A percentile compares a stretch with the other conserved stretches of the same genome.
phyloP scores from a whole-genome alignment of 2,797 vertebrate species.

The Trichosurus vulpecula region DNA sequence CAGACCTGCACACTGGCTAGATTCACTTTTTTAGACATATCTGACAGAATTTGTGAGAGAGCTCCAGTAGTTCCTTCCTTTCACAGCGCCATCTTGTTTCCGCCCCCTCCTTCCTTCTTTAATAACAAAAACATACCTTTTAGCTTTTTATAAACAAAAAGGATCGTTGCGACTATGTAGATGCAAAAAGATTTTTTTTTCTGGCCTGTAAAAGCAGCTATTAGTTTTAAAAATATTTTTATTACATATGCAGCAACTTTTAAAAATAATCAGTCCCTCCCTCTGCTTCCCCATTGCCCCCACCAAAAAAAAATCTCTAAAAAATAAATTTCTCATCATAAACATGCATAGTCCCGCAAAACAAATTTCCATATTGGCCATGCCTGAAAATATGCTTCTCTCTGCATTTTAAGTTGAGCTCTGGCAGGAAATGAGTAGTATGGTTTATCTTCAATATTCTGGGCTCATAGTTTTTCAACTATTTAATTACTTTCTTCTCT shows the following conservation, averaged over 20 bases:
- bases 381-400: neutral
- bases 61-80: no score
- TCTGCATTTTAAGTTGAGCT: neutral
- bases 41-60: no score
- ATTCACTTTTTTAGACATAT: no score
- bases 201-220: neutral
- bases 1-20: no score
- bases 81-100: no score
- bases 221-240: neutral
- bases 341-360: neutral
- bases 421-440: neutral
- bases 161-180: neutral
- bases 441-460: neutral
- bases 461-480: neutral
- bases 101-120: neutral
- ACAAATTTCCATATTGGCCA: neutral
- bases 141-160: neutral
- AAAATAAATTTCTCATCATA: neutral
- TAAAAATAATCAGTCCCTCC: neutral
- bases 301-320: neutral
- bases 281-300: neutral
- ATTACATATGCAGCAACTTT: neutral
- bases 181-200: neutral
- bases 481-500: neutral
- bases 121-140: neutral